Conservation (phyloP, 92 coral and sea anemone genomes). For the Anthopleura xanthogrammica region DNA sequence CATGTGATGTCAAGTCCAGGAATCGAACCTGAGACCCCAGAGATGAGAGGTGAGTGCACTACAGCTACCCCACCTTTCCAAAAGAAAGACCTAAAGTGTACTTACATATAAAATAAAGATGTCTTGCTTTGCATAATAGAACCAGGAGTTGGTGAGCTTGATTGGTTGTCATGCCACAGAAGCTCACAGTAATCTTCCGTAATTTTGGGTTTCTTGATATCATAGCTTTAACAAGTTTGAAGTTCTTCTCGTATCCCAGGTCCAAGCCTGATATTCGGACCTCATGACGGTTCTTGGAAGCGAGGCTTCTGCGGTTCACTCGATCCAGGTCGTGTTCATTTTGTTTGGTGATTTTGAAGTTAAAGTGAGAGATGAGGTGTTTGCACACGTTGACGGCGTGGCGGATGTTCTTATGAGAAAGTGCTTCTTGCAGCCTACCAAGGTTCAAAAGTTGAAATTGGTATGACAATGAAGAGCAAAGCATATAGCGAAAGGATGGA, state of each 20-base stretch:
- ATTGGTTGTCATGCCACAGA: slow-evolving; percentile 22
- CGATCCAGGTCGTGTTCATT: slow-evolving; percentile 3
- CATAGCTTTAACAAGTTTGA: slow-evolving; percentile 20
- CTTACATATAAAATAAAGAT: slow-evolving; percentile 15
- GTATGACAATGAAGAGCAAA: neutral
- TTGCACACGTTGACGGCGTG: slow-evolving; percentile 34
- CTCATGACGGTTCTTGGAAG: neutral
- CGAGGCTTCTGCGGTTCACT: slow-evolving; percentile 1
- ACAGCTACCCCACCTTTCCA: no score
- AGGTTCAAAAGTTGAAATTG: neutral
- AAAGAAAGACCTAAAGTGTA: no score
- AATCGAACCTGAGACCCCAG: no score
- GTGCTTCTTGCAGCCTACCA: slow-evolving; percentile 45
- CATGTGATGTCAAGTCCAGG: no score
- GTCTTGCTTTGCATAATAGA: neutral
- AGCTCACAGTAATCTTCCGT: slow-evolving; percentile 33
- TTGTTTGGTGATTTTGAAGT: slow-evolving; percentile 27
- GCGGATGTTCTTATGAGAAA: slow-evolving; percentile 24
- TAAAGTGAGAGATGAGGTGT: slow-evolving; percentile 33
- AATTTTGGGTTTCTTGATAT: slow-evolving; percentile 34
- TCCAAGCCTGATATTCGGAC: slow-evolving; percentile 34
- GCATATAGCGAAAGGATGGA: neutral
- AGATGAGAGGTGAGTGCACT: no score
- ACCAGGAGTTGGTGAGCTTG: neutral
- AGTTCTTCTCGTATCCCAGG: slow-evolving; percentile 8